Evolutionary conservation across 2,113 vertebrate species (phyloP), one percentile per base, ranked within the genome.

Genomic region (Dipodomys stephensi): DNA sequence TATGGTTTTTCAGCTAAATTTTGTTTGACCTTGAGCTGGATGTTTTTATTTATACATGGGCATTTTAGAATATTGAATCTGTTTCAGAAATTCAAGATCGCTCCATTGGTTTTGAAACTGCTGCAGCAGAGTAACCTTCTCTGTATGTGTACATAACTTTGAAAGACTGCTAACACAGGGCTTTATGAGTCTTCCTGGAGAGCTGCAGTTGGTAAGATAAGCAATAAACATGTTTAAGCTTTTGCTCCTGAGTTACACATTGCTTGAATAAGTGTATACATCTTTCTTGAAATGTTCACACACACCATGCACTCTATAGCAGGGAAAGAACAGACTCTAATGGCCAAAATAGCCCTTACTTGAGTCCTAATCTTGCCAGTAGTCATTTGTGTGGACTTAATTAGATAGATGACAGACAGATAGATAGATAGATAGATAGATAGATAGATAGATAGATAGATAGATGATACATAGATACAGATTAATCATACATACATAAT

Each of bases 31-130:
- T 92, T 92, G 60, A n/a, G 44, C 39, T 81, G 44, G 23, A 83
- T 73, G 93, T 82, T 92, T 91, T 93, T 88, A 88, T 57, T 71
- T 68, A 2, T 39, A 67, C 9, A 4, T 71, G 76, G 53, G 62
- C 18, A 49, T 94, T 90, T 93, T 57, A 88, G 30, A 94, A 71
- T 20, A 85, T 35, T 77, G 72, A 88, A 32, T 95, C 82, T 87
- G 74, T 91, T 83, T 32, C 77, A 83, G 60, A 8, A 85, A 60
- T 20, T 87, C 49, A 87, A 96, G 95, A 69, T 67, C 23, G 25
- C 13, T 57, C 35, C 53, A 83, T 22, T 95, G 94, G 32, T 91
- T 97, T 77, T 97, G 80, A 95, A 86, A 93, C 30, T 92, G 69
- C 87, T 94, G 3, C 68, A 68, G 49, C 74, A 7, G 0, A 94